Evolutionary conservation across 2,888 invertebrate species (phyloP).

Genomic region (Megaustenia siamemsis): DNA sequence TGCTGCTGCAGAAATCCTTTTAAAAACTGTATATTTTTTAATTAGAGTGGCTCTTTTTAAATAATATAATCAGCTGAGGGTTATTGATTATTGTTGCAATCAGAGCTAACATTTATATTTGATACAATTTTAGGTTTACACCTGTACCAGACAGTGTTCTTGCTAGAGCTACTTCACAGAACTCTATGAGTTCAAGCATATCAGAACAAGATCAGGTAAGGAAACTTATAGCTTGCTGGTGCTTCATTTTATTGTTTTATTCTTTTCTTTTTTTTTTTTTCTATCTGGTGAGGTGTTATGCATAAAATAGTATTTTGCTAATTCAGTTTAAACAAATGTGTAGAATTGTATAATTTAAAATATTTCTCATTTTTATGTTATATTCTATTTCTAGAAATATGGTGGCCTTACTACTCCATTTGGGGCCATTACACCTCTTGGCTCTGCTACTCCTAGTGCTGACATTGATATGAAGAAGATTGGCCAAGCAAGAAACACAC

Average conservation of each 20-base stretch:
- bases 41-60: too few species aligned
- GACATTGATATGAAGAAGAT: slow-evolving; percentile 98
- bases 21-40: too few species aligned
- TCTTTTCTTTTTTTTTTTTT: not conserved
- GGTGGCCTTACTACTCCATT: slow-evolving; percentile 85
- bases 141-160: slow-evolving; percentile 97
- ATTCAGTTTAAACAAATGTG: not conserved
- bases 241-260: too few species aligned
- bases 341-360: too few species aligned
- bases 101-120: not conserved
- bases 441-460: slow-evolving; percentile 82
- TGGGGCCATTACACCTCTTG: slow-evolving; percentile 75
- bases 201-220: slow-evolving; percentile 75
- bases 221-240: too few species aligned
- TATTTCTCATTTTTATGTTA: too few species aligned
- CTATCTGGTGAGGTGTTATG: not conserved
- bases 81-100: too few species aligned
- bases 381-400: slow-evolving; percentile 67
- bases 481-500: slow-evolving; percentile 97
- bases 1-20: too few species aligned
- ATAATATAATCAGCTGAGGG: too few species aligned
- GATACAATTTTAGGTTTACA: slow-evolving; percentile 85
- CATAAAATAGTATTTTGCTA: not conserved
- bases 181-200: slow-evolving; percentile 81
- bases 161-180: slow-evolving; percentile 84